Base-by-base conservation (phyloP, 30 jellyfish, hydroid and myxozoan genomes). In the Chironex yamaguchii region DNA sequence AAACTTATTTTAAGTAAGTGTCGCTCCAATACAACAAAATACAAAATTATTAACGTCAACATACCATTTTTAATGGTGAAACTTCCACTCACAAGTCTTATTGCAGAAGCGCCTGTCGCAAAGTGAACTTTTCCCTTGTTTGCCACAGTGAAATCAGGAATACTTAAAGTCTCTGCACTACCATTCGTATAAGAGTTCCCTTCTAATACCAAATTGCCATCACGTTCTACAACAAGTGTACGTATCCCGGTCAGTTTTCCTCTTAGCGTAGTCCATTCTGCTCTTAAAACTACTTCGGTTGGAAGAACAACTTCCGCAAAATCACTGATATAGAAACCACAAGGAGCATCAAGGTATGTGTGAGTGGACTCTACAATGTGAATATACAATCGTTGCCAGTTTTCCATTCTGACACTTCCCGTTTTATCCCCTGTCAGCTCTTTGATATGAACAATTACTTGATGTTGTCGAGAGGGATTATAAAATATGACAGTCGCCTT, bases 261-360 rank as follows among this genome's bases (percentile, higher is more conserved):
- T 48, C 86, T 79, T 35, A 83, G 62, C 9, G 87, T 69, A 69
- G 71, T 82, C 49, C 54, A 72, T 36, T 83, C 93, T n/a, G 78
- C 93, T 83, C 93, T 52, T 6, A 83, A 52, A 48, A 83, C 71
- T 20, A 83, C 93, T 13, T 83, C 93, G 12, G 93, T 58, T 35
- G 93, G 93, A 4, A 83, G 30, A 65, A 83, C 67, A 52, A 83
- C 48, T 36, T 83, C 93, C 0, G 93, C 93, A 48, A 50, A 83
- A 31, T 83, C 93, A 35, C 73, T 70, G 66, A 83, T 62, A 24
- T 49, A 69, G 36, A 83, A 83, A 1, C 93, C 93, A 62, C 93
- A 83, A 4, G 93, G 93, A n/a, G 87, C 93, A 34, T 83, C 93
- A 86, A 83, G 70, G 65, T 83, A 83, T 2, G 93, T 83, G 33